Evolutionary conservation across 2,888 invertebrate genomes (phyloP), one percentile per base, ranked within the genome.

Genomic region (Sarcophaga caerulescens): DNA sequence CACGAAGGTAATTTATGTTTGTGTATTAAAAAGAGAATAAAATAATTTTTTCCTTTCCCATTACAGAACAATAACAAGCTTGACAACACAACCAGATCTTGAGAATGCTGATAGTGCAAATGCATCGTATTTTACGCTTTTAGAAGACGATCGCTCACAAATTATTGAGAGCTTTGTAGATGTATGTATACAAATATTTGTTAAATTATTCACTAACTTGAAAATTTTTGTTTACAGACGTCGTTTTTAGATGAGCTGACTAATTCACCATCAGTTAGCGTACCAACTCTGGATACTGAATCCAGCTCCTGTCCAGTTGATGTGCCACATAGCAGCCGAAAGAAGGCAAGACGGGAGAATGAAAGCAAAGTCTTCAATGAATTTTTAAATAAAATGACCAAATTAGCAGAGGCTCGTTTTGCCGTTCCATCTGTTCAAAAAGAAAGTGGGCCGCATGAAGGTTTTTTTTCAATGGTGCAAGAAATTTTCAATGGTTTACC

Each of bases 1-100:
- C 47, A 68, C n/a, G 68, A 68, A 68, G 11, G 68, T 68, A 47
- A 68, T 17, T n/a, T 47, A 68, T 68, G 19, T 12, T 68, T 68
- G 47, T 68, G 21, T 47, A 21, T 45, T 8, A 44, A 65, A 65
- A 35, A 62, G 12, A 12, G 35, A n/a, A 25, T 65, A 17, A n/a
- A 65, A n/a, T 35, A 8, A 65, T 65, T 65, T 65, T 65, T 44
- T 65, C 8, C 17, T 65, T 17, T 65, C 6, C 35, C 5, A n/a
- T 66, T 66, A 14, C 44, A 66, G 65, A 3, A n/a, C 35, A 66
- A 17, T 44, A 35, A 66, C n/a, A 66, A 19, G 35, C 17, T 17
- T 66, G 8, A 25, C 35, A 44, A 17, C 35, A 25, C 25, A 25
- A 25, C 3, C 25, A 25, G 4, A 4, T 4, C 25, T 2, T 35